Evolutionary conservation across 2,797 vertebrate species (phyloP).

Genomic region (Pitangus sulphuratus): DNA sequence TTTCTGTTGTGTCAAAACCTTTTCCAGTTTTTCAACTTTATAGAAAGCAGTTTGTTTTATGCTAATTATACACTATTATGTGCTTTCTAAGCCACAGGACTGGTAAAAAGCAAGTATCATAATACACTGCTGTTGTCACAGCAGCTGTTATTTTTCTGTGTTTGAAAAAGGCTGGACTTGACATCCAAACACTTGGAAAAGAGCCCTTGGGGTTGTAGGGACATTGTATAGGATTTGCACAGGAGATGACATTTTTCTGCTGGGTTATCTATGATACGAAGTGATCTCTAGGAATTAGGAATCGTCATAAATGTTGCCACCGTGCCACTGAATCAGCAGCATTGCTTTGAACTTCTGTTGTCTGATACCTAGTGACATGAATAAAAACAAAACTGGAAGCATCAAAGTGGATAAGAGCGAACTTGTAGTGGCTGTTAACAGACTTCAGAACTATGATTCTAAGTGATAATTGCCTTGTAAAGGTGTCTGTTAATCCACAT

Average conservation of each 20-base stretch:
- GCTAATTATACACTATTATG: neutral
- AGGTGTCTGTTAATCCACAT: neutral
- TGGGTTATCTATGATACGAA: neutral
- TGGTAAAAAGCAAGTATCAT: neutral
- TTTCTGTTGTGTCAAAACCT: neutral
- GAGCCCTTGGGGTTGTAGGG: neutral
- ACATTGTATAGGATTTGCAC: neutral
- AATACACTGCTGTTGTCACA: neutral
- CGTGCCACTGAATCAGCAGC: neutral
- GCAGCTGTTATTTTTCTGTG: neutral
- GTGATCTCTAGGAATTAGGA: neutral
- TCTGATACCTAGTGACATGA: neutral
- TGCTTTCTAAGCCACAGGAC: neutral
- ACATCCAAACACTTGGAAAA: neutral
- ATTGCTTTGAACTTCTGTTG: neutral
- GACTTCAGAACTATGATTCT: neutral
- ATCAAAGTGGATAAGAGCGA: neutral
- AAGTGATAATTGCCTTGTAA: neutral
- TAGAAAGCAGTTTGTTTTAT: neutral
- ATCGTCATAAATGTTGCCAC: neutral
- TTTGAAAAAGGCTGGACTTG: neutral
- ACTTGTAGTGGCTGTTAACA: neutral
- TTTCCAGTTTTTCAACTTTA: neutral
- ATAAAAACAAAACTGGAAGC: neutral
- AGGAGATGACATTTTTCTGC: neutral